Base-by-base conservation (phyloP, 92 coral and sea anemone species). In the Montipora capitata region DNA sequence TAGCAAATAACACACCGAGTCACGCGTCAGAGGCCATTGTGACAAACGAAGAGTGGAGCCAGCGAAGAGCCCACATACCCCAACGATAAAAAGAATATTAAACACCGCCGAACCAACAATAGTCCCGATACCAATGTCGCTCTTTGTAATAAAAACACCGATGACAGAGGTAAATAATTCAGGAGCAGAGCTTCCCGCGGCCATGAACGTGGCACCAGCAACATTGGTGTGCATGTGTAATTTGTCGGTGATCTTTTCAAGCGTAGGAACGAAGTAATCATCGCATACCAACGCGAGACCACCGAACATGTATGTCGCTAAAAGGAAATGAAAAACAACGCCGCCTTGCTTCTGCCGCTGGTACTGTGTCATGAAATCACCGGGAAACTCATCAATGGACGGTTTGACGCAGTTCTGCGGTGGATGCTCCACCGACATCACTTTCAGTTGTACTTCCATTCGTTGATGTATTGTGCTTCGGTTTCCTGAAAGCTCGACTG, bases 181-280 rank as follows among this genome's bases (percentile, higher is more conserved):
- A 9, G 97, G 97, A 5, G 94, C 97, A 0, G 97, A 94, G 61
- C 97, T 94, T 38, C 97, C 97, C 9, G 94, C 97, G 42, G 97
- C 97, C 97, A 94, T 94, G 71, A 94, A 94, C 35, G 97, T 94
- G 11, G 97, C 97, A 38, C 97, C 97, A 17, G 97, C 97, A 3
- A 94, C 97, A 72, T 94, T 92, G 6, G 91, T 77, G 74, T 86
- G 83, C 15, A 94, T 73, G n/a, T 89, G 84, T 57, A 94, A 78
- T 39, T 84, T 89, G 65, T 92, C 94, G 66, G 93, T 85, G 6
- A 94, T 78, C 52, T 91, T 79, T 64, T 94, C 95, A 0, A 94
- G 88, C 48, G 97, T 89, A 27, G 95, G 88, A 1, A 94, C 97
- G 75, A 94, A 94, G 85, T 94, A 94, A 15, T 92, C 95, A 69